Conservation (phyloP, 2,113 vertebrate species). For the Cyanocitta stelleri region DNA sequence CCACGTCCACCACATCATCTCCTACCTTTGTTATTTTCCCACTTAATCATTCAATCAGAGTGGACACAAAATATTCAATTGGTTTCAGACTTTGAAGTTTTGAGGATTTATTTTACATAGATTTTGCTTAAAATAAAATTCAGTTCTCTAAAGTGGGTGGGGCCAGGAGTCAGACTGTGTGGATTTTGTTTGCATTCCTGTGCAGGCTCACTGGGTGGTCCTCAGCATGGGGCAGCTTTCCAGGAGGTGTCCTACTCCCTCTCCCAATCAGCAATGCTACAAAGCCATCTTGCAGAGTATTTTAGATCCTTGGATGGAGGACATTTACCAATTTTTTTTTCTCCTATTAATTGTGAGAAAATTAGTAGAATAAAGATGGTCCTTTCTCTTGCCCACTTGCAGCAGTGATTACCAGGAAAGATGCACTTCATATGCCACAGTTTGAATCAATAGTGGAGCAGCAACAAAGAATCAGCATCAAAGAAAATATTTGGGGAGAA, state of each 20-base stretch:
- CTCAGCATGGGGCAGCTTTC: neutral
- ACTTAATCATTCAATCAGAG: neutral
- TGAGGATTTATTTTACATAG: neutral
- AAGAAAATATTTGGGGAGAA: constrained; percentile 11
- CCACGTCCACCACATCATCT: neutral
- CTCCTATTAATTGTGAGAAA: neutral
- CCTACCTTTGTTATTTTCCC: neutral
- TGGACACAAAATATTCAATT: neutral
- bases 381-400: neutral
- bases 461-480: neutral
- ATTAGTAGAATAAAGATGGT: neutral
- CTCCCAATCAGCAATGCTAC: neutral
- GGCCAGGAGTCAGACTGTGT: neutral
- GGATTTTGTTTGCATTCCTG: neutral
- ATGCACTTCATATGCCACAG: neutral
- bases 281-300: neutral
- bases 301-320: neutral
- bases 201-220: neutral
- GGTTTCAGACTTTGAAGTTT: neutral
- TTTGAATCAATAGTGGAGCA: neutral
- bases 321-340: neutral
- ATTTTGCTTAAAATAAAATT: neutral
- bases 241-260: neutral
- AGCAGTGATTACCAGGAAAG: neutral
- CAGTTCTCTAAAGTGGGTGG: neutral